These are phyloP conservation scores for Anser brachyrhynchus DNA, from an alignment of 2,113 vertebrate genomes.

Conservation along the genomic window DNA sequence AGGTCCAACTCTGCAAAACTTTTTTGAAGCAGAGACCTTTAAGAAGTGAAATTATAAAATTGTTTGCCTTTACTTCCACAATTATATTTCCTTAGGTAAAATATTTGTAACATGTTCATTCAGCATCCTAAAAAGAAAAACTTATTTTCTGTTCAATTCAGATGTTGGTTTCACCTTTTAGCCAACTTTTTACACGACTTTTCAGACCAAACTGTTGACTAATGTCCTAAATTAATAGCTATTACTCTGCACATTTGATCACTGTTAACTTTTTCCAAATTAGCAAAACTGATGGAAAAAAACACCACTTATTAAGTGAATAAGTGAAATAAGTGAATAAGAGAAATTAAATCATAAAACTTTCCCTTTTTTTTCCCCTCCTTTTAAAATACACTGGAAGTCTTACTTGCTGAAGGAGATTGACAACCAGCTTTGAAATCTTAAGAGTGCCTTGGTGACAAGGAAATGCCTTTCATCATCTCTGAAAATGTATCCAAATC, in stretches of 20 bases:
- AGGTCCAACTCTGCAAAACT: not conserved
- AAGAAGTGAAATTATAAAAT: not conserved
- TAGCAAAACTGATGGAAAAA: not conserved
- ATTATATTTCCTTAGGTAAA: not conserved
- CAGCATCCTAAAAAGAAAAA: not conserved
- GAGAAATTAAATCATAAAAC: not conserved
- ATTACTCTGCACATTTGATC: not conserved
- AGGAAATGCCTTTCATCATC: conserved; percentile 27
- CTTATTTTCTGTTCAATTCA: not conserved
- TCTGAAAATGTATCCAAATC: conserved; percentile 15
- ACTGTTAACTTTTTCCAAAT: not conserved
- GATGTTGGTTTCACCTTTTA: not conserved
- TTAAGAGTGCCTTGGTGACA: not conserved
- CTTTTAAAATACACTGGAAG: not conserved
- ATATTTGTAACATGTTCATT: not conserved
- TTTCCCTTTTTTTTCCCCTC: not conserved
- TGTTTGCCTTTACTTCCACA: not conserved
- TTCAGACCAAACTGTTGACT: not conserved
- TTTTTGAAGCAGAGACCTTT: not conserved
- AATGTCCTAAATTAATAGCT: not conserved
- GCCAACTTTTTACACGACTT: not conserved
- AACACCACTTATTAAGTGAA: not conserved
- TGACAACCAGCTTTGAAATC: conserved; percentile 40
- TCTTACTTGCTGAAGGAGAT: not conserved
- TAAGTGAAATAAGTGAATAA: not conserved